Evolutionary conservation across 2,797 vertebrate species (phyloP), one percentile per base, ranked within the genome.

Genomic region (Phoeniculus purpureus): DNA sequence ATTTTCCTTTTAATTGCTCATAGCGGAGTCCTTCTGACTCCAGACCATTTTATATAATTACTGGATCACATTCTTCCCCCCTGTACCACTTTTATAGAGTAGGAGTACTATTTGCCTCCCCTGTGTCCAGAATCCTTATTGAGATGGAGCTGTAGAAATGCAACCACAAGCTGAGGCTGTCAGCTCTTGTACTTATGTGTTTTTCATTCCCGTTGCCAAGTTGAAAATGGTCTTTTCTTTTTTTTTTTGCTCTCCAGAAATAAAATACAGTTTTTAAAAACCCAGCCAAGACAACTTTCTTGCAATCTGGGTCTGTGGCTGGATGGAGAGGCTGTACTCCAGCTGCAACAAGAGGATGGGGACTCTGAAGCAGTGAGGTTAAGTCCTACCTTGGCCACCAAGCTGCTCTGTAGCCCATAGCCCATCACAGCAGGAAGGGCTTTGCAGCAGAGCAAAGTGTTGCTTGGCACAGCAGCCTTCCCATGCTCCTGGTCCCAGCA

Each of bases 1-100:
- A 90, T 93, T 90, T 91, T 91, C 47, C 88, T 85, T 92, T 94
- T 92, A 95, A 95, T 94, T 95, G 91, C 88, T 92, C 0, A 0
- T 92, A 78, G 68, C 31, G 91, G 51, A 93, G 88, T 72, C 85
- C 68, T 82, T n/a, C 94, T 95, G 94, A 93, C 91, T 96, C 87
- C 80, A 94, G 83, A 74, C 48, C 16, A 2, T 85, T 93, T 86
- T 58, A 16, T 90, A 1, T 87, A 92, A 92, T 92, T 92, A 68
- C 59, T 90, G 54, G 43, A 45, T 58, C 25, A 31, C 83, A 90
- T 93, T 94, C 78, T 79, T 94, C 27, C 43, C 73, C 66, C 64
- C 43, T 50, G 37, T 71, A 95, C 83, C 47, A 89, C 67, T 88
- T 96, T 91, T 77, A 84, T 75, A 72, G 75, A 10, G 26, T 68